Evolutionary conservation across 2,113 vertebrate genomes (phyloP).

Genomic region (Butastur rufipennis): DNA sequence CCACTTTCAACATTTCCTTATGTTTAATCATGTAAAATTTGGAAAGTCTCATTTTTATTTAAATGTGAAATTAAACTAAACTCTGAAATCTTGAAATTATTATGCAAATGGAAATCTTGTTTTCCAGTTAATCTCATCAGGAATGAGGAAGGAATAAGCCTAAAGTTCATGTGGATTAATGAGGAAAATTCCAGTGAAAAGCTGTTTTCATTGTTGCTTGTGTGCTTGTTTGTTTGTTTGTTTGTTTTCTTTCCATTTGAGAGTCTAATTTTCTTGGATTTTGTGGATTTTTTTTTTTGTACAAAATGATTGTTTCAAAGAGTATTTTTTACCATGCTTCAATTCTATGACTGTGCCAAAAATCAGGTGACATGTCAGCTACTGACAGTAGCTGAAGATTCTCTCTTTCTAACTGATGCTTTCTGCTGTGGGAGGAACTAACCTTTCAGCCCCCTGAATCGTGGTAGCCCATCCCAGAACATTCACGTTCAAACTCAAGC

Average conservation of each 20-base stretch:
- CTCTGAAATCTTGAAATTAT: neutral
- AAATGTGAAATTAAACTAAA: neutral
- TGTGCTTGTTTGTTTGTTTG: neutral
- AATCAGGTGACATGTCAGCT: neutral
- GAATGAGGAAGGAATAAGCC: neutral
- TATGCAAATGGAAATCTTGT: neutral
- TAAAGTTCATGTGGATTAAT: neutral
- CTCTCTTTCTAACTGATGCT: neutral
- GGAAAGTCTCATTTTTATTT: neutral
- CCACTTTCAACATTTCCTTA: neutral
- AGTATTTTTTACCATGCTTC: neutral
- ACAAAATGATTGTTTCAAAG: neutral
- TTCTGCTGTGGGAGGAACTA: neutral
- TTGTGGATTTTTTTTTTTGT: neutral
- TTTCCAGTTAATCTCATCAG: neutral
- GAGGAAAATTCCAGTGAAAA: neutral
- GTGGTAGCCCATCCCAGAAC: neutral
- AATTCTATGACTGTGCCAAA: neutral
- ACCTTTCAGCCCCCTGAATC: neutral
- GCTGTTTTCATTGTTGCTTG: neutral
- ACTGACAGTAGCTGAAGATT: neutral
- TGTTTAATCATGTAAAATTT: neutral
- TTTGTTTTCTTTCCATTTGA: neutral
- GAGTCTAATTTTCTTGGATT: neutral
- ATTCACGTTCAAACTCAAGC: neutral